Percentiles rank a stretch among this genome's conserved stretches.
These are phyloP conservation scores for Drosophila mayaguana DNA, from an alignment of 2,888 invertebrate species.

Conservation along the genomic window DNA sequence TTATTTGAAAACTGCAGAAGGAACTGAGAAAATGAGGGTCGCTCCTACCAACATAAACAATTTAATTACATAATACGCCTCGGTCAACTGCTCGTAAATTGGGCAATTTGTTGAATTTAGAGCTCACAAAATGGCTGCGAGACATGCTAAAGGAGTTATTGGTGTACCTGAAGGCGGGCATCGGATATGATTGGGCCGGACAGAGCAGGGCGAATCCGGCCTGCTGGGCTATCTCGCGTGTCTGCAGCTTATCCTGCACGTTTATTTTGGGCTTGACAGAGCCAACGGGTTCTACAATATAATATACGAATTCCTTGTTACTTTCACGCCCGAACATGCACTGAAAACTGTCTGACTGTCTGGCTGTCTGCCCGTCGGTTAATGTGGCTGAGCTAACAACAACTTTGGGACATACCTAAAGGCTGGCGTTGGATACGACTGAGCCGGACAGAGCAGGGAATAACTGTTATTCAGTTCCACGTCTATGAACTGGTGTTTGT, in stretches of 20 bases:
- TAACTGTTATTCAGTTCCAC: constrained; percentile 84
- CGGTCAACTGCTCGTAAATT: constrained; percentile 42
- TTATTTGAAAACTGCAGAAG: constrained; percentile 52
- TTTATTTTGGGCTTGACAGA: constrained; percentile 89
- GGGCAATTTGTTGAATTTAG: constrained; percentile 46
- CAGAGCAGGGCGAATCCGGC: constrained; percentile 89
- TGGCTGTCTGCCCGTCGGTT: background rate
- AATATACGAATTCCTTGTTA: constrained; percentile 3
- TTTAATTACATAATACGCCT: constrained; percentile 39
- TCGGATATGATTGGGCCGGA: constrained; percentile 91
- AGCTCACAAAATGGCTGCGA: constrained; percentile 19
- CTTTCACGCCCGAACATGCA: constrained; percentile 11
- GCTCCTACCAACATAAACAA: constrained; percentile 51
- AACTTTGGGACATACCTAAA: constrained; percentile 87
- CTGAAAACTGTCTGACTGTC: constrained; percentile 40
- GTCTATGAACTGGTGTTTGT: constrained; percentile 84
- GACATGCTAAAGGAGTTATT: constrained; percentile 41
- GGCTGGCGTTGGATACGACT: constrained; percentile 90
- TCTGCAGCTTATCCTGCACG: constrained; percentile 88
- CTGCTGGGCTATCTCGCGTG: constrained; percentile 86
- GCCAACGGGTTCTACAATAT: constrained; percentile 85
- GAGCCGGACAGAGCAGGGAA: constrained; percentile 88
- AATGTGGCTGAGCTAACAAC: background rate
- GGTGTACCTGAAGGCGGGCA: constrained; percentile 89
- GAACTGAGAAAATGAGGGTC: constrained; percentile 15